Evolutionary conservation across 2,888 invertebrate genomes (phyloP), one percentile per base, ranked within the genome.

Genomic region (Aproaerema taeniolella): DNA sequence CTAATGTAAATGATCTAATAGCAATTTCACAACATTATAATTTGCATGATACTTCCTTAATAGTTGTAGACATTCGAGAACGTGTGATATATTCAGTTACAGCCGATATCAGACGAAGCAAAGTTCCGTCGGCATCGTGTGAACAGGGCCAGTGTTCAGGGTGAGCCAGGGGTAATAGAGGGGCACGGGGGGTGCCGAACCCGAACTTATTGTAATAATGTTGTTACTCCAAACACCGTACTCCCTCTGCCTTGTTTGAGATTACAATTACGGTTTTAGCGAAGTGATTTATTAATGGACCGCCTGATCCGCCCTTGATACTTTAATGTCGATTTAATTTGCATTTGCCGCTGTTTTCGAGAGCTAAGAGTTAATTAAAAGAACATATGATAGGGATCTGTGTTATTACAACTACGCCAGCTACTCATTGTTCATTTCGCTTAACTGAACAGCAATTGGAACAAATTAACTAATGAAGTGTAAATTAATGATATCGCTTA

Each of bases 211-310:
- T 86, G 81, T 85, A 85, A 85, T 82, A 85, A 85, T 86, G 85
- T 86, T 86, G 79, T 83, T 78, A 82, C 76, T 82, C 73, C 78
- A 86, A 86, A 85, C 86, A 85, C 68, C 61, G 68, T 61, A 58
- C 72, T 59, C 80, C 76, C 78, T 72, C 69, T 65, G 67, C 75
- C 77, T 76, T 85, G 83, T 83, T 85, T 85, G 85, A 83, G 83
- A 83, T 85, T 83, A 83, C 85, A 85, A 85, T 86, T 86, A 86
- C 85, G 83, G 86, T 78, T 85, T 85, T 83, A 83, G 85, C 83
- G 78, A 80, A 83, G 82, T 86, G 85, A 85, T 85, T 86, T 85
- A 85, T 85, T 86, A 85, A 86, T 85, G 83, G 83, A 76, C 74
- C 78, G 82, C 72, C 77, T 83, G 82, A 85, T 83, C 82, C 82